These are phyloP conservation scores for Temnothorax longispinosus DNA, from an alignment of 1,140 invertebrate species.

Conservation along the genomic window DNA sequence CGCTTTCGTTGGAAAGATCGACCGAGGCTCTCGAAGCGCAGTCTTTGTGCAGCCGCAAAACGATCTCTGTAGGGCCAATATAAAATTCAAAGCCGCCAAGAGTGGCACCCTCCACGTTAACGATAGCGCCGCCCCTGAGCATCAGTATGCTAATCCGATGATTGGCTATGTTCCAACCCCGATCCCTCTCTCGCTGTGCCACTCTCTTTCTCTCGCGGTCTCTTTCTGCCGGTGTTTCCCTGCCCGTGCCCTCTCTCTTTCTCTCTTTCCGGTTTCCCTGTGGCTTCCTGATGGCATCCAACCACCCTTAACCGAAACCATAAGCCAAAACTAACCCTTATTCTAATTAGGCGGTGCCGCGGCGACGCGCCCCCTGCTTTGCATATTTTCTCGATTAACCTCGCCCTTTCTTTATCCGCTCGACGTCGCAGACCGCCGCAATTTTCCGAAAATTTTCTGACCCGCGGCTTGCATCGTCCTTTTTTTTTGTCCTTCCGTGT, in stretches of 20 bases:
- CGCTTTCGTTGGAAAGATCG: background rate
- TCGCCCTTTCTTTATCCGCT: constrained; percentile 75
- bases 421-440: constrained; percentile 59
- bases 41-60: constrained; percentile 69
- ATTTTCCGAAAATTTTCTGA: constrained; percentile 64
- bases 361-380: constrained; percentile 79
- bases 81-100: constrained; percentile 83
- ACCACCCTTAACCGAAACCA: constrained; percentile 81
- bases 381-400: constrained; percentile 83
- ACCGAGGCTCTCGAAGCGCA: constrained; percentile 27
- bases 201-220: constrained; percentile 53
- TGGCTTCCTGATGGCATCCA: constrained; percentile 73
- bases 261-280: constrained; percentile 60
- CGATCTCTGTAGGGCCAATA: constrained; percentile 71
- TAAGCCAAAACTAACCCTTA: constrained; percentile 85
- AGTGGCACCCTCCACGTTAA: constrained; percentile 83
- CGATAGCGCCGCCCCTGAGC: constrained; percentile 83
- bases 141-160: constrained; percentile 86
- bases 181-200: constrained; percentile 61
- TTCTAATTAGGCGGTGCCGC: constrained; percentile 83
- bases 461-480: background rate
- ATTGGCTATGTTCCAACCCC: constrained; percentile 84
- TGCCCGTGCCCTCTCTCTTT: constrained; percentile 48
- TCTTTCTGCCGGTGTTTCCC: constrained; percentile 55
- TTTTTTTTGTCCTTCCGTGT: background rate